phyloP scores from a whole-genome alignment of 2,113 vertebrate genomes.

The Redunca redunca region DNA sequence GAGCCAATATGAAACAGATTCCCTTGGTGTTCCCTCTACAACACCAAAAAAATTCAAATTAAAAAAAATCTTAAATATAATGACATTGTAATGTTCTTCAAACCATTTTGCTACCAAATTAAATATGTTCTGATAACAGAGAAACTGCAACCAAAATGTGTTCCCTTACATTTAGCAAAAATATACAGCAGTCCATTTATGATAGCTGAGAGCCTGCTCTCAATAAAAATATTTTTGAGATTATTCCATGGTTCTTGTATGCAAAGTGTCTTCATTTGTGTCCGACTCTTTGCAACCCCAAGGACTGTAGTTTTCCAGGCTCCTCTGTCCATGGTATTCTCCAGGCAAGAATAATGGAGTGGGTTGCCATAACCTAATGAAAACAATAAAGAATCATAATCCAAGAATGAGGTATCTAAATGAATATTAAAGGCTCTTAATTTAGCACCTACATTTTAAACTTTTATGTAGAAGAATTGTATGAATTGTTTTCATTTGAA shows the following conservation, averaged over 20 bases:
- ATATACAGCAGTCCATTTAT: background rate
- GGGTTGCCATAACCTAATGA: background rate
- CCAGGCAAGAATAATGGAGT: background rate
- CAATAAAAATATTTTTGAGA: background rate
- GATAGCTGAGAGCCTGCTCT: background rate
- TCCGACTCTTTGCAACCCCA: fast-evolving
- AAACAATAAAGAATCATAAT: background rate
- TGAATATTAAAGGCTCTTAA: background rate
- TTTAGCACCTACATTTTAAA: background rate
- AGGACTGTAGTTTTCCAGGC: background rate
- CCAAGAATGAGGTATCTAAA: background rate
- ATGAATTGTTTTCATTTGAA: background rate
- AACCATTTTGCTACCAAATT: background rate
- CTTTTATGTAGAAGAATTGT: background rate
- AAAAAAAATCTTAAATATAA: background rate
- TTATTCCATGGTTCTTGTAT: background rate
- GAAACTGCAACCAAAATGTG: background rate
- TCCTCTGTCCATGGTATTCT: background rate
- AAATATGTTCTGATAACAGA: background rate
- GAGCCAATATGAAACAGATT: background rate
- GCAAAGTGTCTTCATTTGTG: background rate
- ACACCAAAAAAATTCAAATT: background rate
- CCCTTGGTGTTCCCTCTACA: background rate
- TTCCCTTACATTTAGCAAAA: background rate
- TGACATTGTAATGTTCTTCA: background rate